Evolutionary conservation across 2,797 vertebrate genomes (phyloP).

Genomic region (Pseudotriccus pelzelni): DNA sequence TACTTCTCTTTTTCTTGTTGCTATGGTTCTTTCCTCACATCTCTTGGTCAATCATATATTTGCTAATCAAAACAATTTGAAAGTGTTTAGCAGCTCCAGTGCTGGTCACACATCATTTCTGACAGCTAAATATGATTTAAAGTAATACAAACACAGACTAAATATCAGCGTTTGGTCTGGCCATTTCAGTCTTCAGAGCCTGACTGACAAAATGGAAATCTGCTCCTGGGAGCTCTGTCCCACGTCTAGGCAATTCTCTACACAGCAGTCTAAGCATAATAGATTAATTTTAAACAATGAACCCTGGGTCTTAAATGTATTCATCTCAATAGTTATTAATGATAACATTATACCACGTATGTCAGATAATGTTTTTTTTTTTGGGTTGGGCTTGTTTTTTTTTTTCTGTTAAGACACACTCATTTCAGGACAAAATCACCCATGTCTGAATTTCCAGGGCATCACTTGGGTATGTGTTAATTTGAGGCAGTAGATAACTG

Average conservation of each 20-base stretch:
- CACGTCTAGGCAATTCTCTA: background rate
- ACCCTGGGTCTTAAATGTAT: background rate
- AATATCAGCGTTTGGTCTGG: background rate
- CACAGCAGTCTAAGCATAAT: background rate
- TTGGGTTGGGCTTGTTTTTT: no score
- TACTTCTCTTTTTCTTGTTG: background rate
- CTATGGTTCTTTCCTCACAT: background rate
- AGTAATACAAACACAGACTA: background rate
- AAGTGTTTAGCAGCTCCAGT: background rate
- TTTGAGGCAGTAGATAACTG: background rate
- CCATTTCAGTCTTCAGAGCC: background rate
- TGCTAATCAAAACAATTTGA: background rate
- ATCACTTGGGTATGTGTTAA: background rate
- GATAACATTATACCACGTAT: background rate
- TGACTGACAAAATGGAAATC: background rate
- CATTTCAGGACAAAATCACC: background rate
- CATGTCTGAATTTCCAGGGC: background rate
- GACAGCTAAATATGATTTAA: background rate
- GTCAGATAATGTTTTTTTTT: accelerated
- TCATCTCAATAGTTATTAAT: background rate
- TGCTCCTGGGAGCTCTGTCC: background rate
- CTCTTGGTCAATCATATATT: background rate
- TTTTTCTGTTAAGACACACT: background rate
- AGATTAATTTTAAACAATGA: background rate
- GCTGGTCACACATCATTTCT: background rate